Conservation (phyloP, 2,888 invertebrate species). For the Listrodromus nycthemerus region DNA sequence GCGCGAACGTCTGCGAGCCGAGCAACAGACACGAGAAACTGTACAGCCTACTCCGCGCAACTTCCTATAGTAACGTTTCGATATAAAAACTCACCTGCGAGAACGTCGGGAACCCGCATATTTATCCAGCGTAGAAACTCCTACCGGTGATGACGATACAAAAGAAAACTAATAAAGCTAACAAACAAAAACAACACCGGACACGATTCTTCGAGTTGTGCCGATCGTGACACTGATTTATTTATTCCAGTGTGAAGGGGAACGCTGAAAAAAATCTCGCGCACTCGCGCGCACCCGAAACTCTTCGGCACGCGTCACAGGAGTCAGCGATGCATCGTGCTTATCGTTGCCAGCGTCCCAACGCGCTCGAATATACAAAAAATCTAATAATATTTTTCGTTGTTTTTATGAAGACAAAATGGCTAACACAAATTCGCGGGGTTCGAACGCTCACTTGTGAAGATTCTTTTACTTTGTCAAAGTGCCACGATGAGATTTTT, state of each 20-base stretch:
- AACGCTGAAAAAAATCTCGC: slow-evolving; percentile 37
- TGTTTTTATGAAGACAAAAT: neutral
- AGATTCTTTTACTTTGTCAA: neutral
- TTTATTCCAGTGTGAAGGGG: slow-evolving; percentile 49
- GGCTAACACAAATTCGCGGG: neutral
- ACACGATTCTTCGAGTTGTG: slow-evolving; percentile 7
- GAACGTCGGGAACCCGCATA: slow-evolving; percentile 78
- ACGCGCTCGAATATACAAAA: slow-evolving; percentile 17
- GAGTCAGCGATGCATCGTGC: slow-evolving; percentile 54
- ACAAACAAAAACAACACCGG: neutral
- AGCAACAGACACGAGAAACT: slow-evolving; percentile 42
- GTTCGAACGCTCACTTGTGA: neutral
- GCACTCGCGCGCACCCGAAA: slow-evolving; percentile 69
- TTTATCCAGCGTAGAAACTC: slow-evolving; percentile 67
- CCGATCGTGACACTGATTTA: slow-evolving; percentile 19
- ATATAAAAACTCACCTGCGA: slow-evolving; percentile 77
- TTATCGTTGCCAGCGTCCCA: slow-evolving; percentile 46
- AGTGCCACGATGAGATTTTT: neutral
- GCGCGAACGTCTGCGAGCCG: slow-evolving; percentile 37
- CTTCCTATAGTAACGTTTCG: neutral
- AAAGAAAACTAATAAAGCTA: neutral
- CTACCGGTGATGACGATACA: neutral
- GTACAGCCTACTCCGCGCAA: neutral
- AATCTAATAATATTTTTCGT: neutral
- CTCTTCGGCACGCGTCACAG: slow-evolving; percentile 58